These are phyloP conservation scores for Myrmophylax atrothorax DNA, from an alignment of 2,113 vertebrate species.

Conservation along the genomic window DNA sequence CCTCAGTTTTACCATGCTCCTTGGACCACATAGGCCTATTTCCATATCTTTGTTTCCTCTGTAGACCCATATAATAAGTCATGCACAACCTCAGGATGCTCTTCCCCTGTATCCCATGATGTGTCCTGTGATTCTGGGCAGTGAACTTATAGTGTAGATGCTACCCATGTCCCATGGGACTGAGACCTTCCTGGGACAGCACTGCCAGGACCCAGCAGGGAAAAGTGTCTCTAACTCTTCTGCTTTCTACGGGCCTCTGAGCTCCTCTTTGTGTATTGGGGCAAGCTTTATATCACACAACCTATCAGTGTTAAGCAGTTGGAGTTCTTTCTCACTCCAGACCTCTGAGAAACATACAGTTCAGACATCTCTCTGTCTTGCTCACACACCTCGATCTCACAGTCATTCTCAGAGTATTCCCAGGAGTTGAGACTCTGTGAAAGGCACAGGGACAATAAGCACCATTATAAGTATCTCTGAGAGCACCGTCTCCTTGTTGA, in stretches of 20 bases:
- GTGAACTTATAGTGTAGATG: rapidly evolving
- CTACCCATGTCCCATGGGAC: no score
- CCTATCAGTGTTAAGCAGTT: background rate
- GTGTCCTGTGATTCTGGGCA: background rate
- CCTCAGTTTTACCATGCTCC: background rate
- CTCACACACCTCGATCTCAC: background rate
- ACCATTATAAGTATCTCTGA: background rate
- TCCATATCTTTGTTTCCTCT: background rate
- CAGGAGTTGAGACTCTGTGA: background rate
- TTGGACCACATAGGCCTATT: background rate
- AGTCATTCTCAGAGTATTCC: background rate
- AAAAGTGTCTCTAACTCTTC: rapidly evolving
- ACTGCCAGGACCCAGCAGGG: background rate
- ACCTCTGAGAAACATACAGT: background rate
- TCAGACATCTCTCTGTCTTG: background rate
- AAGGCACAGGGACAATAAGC: background rate
- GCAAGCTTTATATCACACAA: background rate
- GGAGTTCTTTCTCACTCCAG: background rate
- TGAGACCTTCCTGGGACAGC: background rate
- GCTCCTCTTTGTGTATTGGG: background rate
- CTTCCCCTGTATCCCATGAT: background rate
- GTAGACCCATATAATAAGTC: background rate
- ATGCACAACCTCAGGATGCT: background rate
- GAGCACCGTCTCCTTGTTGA: background rate
- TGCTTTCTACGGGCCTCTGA: background rate